These are phyloP conservation scores for Itoplectis maculator DNA, from an alignment of 2,888 invertebrate species.

Conservation along the genomic window DNA sequence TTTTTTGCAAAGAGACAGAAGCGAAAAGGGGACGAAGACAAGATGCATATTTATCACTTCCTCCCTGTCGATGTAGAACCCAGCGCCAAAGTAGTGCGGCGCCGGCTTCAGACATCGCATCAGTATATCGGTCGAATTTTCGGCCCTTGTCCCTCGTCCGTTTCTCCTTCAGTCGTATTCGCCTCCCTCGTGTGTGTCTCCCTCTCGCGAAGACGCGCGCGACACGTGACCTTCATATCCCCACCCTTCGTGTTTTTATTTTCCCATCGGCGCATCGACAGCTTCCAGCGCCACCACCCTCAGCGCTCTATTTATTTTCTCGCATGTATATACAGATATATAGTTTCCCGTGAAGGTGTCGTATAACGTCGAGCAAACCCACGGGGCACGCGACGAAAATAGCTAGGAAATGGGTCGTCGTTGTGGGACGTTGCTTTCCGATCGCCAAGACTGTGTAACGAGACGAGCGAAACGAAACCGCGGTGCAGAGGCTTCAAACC, in stretches of 20 bases:
- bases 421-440: constrained; percentile 9
- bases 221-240: not conserved
- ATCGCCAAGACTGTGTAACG: not conserved
- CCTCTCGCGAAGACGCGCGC: not conserved
- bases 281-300: not conserved
- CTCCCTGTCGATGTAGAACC: not conserved
- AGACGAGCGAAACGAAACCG: not conserved
- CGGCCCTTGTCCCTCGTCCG: not conserved
- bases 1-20: too few relatives aligned
- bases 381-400: not conserved
- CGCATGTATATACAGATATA: not conserved
- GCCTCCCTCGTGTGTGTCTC: too few relatives aligned
- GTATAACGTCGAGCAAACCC: not conserved
- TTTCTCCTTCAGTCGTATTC: too few relatives aligned
- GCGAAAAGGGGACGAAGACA: not conserved
- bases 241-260: not conserved
- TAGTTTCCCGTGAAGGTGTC: constrained; percentile 14
- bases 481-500: not conserved
- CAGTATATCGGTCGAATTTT: not conserved
- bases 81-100: not conserved
- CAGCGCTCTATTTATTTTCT: not conserved
- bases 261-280: not conserved
- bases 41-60: not conserved
- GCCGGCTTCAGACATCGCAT: not conserved
- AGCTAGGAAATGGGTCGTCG: constrained; percentile 9